Evolutionary conservation across 2,113 vertebrate genomes (phyloP), one percentile per base, ranked within the genome.

Genomic region (Athene cunicularia): DNA sequence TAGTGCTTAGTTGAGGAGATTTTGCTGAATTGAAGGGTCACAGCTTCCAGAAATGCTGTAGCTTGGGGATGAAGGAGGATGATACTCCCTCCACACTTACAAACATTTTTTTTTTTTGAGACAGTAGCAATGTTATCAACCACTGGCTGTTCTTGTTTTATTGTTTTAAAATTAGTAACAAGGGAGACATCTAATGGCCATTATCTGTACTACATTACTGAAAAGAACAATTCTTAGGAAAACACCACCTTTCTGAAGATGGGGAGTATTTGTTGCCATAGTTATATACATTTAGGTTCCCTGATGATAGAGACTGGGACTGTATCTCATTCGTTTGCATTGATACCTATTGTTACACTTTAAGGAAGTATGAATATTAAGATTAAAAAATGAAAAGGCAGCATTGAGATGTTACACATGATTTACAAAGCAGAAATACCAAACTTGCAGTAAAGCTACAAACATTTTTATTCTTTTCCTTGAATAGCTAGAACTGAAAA

Each of bases 181-280:
- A 85, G 94, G 63, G 94, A 84, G 96, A 94, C 98, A 96, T 96
- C 98, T 98, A 92, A 68, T 72, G 98, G 96, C 66, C 47, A 14
- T 68, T 71, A 19, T 17, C 39, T 92, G 86, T 62, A 96, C 59
- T 96, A 74, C 96, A 27, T 0, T 6, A 39, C 1, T 45, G 66
- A 53, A 64, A 84, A 39, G 4, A 33, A 62, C 19, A 41, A 7
- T 33, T 30, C 24, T 32, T 32, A 4, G 17, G 24, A 5, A 62
- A 41, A 12, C 39, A 33, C 5, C 11, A 13, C n/a, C 5, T 28
- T 53, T 49, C 56, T 49, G 64, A 59, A 75, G 56, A 50, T 7
- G 30, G 20, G 20, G 20, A 55, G 53, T 35, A 14, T 79, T 93
- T 72, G 52, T 70, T 90, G 41, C 35, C 27, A 32, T 64, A 28